Evolutionary conservation across 2,113 vertebrate species (phyloP).

Genomic region (Cnemophilus loriae): DNA sequence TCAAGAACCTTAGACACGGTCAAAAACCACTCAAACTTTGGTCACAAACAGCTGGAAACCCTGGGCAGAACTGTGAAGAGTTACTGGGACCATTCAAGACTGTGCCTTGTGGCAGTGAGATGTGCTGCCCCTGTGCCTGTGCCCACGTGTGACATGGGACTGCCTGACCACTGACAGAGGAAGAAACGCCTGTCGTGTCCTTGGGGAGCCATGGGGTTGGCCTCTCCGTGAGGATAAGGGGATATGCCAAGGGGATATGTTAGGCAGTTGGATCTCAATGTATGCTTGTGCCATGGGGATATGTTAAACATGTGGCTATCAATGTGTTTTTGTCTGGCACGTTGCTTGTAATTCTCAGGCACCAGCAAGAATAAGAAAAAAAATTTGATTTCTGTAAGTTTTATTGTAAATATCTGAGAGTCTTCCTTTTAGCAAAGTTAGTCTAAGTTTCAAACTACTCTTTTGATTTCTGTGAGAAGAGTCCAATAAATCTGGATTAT

Average conservation of each 20-base stretch:
- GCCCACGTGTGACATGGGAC: accelerated
- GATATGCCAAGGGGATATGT: conserved; percentile 33
- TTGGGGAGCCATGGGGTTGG: background rate
- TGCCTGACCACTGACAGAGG: background rate
- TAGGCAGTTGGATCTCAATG: background rate
- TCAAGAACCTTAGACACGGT: background rate
- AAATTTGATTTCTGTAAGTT: background rate
- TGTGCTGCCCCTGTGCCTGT: background rate
- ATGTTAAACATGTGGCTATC: background rate
- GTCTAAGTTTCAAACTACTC: background rate
- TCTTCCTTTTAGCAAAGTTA: background rate
- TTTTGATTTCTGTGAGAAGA: background rate
- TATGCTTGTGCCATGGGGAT: conserved; percentile 24
- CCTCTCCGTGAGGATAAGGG: background rate
- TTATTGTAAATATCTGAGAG: background rate
- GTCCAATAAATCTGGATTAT: background rate
- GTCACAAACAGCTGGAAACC: background rate
- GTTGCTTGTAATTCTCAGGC: background rate
- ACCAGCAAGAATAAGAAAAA: background rate
- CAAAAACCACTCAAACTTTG: background rate
- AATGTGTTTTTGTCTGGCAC: background rate
- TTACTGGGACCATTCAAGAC: background rate
- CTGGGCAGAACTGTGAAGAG: background rate
- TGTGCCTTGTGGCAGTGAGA: background rate
- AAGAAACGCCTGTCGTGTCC: accelerated